Evolutionary conservation across 2,888 invertebrate genomes (phyloP), one percentile per base, ranked within the genome.

Genomic region (Amiota minor): DNA sequence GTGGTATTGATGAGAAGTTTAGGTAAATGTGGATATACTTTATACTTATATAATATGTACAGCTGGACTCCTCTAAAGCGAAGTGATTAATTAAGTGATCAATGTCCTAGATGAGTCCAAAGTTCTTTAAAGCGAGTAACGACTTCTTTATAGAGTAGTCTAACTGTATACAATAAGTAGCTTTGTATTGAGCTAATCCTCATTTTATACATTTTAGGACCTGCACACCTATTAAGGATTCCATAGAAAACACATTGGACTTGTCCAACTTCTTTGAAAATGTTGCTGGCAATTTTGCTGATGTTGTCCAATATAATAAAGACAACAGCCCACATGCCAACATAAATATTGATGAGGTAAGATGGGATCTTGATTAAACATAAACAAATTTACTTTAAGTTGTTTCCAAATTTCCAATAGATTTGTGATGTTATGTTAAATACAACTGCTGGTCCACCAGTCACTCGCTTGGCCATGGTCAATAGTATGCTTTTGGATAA

Each of bases 291-390:
- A 95, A 96, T 89, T 96, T 98, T 89, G 97, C 97, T 70, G 96
- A 94, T 56, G 92, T 98, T 56, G 98, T 98, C 0, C 98, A 98
- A 86, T 98, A 98, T 88, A 98, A 98, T 88, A 95, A 96, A 87
- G 98, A 98, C 86, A 98, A 98, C 88, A 92, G 97, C 46, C 93
- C 93, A 11, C 91, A 93, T 86, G 91, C 92, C 16, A 94, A 93
- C 77, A 91, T 96, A 10, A 96, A 97, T 2, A 95, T 98, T 45
- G 94, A 96, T 86, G 92, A 93, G 18, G 91, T 93, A 82, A 85
- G 83, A 20, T 9, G 16, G 0, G 2, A 0, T 46, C 72, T n/a
- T 45, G 14, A 16, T 18, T 65, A 1, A 47, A 50, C 16, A 49
- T 47, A 20, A 47, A 61, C n/a, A 18, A n/a, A 50, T 50, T 46